A percentile compares a stretch with the other conserved stretches of the same genome.
These are phyloP conservation scores for Rhynchomys soricoides DNA, from an alignment of 2,113 vertebrate species.

Conservation along the genomic window DNA sequence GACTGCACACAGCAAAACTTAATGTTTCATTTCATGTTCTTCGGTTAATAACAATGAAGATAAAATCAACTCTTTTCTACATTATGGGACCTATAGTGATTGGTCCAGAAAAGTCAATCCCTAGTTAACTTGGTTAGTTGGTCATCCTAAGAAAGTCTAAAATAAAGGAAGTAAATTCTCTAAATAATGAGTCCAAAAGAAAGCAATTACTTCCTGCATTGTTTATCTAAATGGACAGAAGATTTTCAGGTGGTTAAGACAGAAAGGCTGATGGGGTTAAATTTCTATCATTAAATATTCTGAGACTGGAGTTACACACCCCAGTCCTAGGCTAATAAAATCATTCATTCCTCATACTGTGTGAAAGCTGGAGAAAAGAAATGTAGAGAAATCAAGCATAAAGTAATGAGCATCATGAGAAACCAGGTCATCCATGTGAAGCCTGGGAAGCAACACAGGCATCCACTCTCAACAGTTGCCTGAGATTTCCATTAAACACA, in stretches of 20 bases:
- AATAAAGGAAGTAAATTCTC: neutral
- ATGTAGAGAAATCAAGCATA: neutral
- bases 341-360: neutral
- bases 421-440: conserved; percentile 22
- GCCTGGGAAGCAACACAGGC: neutral
- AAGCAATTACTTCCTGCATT: neutral
- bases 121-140: neutral
- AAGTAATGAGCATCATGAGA: conserved; percentile 28
- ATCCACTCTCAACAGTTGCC: conserved; percentile 42
- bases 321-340: neutral
- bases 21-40: neutral
- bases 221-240: neutral
- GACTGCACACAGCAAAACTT: neutral
- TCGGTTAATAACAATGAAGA: neutral
- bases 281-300: neutral
- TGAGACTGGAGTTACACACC: neutral
- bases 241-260: fast-evolving
- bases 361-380: neutral
- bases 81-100: too few species aligned
- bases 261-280: neutral
- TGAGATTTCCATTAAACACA: conserved; percentile 72
- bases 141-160: neutral
- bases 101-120: neutral
- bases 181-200: neutral
- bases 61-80: neutral